phyloP scores from a whole-genome alignment of 64 coral and sea anemone species.

The Dendronephthya gigantea region DNA sequence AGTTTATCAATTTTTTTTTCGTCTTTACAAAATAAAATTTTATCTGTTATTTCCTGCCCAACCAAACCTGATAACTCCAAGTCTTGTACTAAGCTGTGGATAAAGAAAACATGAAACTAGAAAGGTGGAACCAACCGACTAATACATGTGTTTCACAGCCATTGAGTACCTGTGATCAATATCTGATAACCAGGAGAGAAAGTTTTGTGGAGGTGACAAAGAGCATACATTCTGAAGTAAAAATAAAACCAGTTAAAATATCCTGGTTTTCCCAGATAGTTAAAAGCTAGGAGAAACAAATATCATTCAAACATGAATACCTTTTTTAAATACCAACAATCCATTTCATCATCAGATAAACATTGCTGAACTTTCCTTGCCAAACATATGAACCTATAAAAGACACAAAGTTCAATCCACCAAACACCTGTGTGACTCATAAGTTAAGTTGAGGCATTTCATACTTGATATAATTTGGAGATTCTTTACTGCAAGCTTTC shows the following conservation, averaged over 20 bases:
- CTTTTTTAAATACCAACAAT: neutral
- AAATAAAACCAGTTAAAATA: too few relatives aligned
- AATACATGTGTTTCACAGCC: too few relatives aligned
- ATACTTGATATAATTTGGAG: neutral
- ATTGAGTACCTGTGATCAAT: neutral
- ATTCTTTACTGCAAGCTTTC: neutral
- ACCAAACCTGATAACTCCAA: neutral
- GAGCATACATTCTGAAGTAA: neutral
- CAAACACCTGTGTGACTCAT: too few relatives aligned
- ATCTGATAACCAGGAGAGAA: neutral
- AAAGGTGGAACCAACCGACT: too few relatives aligned
- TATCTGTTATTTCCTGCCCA: neutral
- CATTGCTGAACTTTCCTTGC: neutral
- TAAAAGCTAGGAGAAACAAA: neutral
- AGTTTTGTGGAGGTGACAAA: neutral
- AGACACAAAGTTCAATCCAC: neutral
- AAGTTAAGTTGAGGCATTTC: neutral
- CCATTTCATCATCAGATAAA: neutral
- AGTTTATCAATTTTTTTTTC: neutral
- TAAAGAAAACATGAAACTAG: too few relatives aligned
- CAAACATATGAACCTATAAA: neutral
- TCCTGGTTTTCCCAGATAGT: too few relatives aligned
- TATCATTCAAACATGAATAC: neutral
- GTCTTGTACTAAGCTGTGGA: neutral
- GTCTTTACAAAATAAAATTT: neutral